A percentile compares a stretch with the other conserved stretches of the same genome.
These are phyloP conservation scores for Acanthisitta chloris DNA, from an alignment of 2,113 vertebrate species.

Conservation along the genomic window DNA sequence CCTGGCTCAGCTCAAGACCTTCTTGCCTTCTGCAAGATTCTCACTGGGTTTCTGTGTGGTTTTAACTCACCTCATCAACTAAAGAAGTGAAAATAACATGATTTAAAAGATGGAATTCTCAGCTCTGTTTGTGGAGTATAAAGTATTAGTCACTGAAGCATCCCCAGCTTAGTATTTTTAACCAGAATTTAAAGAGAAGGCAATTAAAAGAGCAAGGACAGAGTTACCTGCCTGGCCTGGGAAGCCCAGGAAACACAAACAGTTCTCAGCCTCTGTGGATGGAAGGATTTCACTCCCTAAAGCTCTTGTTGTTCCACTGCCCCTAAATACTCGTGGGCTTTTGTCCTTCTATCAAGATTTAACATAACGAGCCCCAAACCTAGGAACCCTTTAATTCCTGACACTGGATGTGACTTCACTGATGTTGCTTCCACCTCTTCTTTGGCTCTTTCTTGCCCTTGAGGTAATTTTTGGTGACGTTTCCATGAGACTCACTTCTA, in stretches of 20 bases:
- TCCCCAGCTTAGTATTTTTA: not conserved
- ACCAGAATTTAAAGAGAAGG: not conserved
- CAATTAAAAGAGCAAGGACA: not conserved
- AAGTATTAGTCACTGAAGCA: not conserved
- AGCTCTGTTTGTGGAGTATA: not conserved
- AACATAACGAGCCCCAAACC: not conserved
- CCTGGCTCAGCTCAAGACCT: too few species aligned
- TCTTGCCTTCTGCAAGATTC: not conserved
- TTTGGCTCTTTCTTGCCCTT: constrained; percentile 2
- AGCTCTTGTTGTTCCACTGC: not conserved
- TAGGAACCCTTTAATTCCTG: not conserved
- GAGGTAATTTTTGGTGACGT: constrained; percentile 45
- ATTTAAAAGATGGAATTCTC: not conserved
- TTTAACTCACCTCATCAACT: not conserved
- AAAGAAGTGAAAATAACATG: not conserved
- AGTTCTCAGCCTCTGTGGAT: not conserved
- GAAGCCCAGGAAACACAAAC: not conserved
- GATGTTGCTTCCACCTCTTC: not conserved
- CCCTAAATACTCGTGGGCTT: not conserved
- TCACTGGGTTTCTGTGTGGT: not conserved
- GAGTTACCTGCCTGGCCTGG: not conserved
- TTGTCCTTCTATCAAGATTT: not conserved
- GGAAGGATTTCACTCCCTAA: not conserved
- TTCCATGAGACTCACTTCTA: not conserved
- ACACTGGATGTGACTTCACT: not conserved